Evolutionary conservation across 2,888 invertebrate species (phyloP), one percentile per base, ranked within the genome.

Genomic region (Lepidochitona cinerea): DNA sequence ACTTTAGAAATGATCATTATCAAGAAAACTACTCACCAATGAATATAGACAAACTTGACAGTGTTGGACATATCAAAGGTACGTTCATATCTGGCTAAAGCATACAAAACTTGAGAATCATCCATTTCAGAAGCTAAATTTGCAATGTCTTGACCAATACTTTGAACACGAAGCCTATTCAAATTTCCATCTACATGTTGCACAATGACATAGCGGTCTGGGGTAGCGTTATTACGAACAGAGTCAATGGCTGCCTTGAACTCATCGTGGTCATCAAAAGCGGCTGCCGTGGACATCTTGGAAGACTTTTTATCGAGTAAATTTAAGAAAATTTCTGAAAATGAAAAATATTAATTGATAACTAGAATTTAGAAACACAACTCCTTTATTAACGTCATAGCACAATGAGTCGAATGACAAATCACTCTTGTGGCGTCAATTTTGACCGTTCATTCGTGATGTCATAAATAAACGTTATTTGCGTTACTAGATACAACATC

Each of bases 11-110:
- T n/a, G n/a, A n/a, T n/a, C n/a, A n/a, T n/a, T n/a, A n/a, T n/a
- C n/a, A n/a, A n/a, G n/a, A n/a, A n/a, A n/a, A n/a, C 18, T 6
- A 77, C 87, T 80, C 75, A 90, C 90, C 90, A 90, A 75, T 86
- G 84, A 70, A 89, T 85, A 79, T 88, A 88, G 70, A 89, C 87
- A 84, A 89, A 90, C 77, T 89, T 89, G 71, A 88, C 84, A 14
- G 89, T 89, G 12, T 77, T 86, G 18, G 89, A 88, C 88, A 89
- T 85, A 75, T 90, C 90, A 79, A 88, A 84, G 6, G 86, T 84
- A 29, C 85, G 85, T 65, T 84, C 82, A 67, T 89, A 84, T 76
- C 89, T 82, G 23, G 88, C 83, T 52, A 90, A 75, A 9, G 82
- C 83, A 73, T 89, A 89, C 85, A 87, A 81, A 49, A 87, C 85